Percentiles rank a stretch among this genome's conserved stretches.
These are phyloP conservation scores for Varanus salvator DNA, from an alignment of 2,113 vertebrate genomes.

Conservation along the genomic window DNA sequence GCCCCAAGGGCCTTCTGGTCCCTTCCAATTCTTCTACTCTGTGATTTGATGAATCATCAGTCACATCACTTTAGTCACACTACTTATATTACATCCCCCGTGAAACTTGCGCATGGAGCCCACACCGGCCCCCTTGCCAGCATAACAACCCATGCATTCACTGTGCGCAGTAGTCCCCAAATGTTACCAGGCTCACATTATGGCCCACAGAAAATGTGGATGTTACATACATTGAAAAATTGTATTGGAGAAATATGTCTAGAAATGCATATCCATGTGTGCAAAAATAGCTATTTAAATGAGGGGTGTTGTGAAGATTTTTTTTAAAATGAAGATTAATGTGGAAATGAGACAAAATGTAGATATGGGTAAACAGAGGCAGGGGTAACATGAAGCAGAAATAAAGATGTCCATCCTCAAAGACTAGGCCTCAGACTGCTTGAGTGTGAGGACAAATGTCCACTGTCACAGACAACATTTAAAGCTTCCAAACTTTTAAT, in stretches of 20 bases:
- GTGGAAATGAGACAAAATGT: not conserved
- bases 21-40: no score
- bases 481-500: constrained; percentile 10
- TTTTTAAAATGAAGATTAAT: not conserved
- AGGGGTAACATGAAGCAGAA: no score
- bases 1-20: no score
- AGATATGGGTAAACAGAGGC: not conserved
- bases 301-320: not conserved
- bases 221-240: no score
- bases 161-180: no score
- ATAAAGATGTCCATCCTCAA: not conserved
- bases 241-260: no score
- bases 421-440: not conserved
- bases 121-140: not conserved
- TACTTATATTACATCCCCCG: not conserved
- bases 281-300: not conserved
- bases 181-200: not conserved
- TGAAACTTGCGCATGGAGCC: not conserved
- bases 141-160: not conserved
- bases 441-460: not conserved
- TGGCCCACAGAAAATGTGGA: not conserved
- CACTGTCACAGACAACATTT: not conserved
- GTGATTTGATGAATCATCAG: not conserved
- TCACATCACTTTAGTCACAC: not conserved
- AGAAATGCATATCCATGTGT: no score